These are phyloP conservation scores for Spialia ferax DNA, from an alignment of 2,888 invertebrate genomes.

Conservation along the genomic window DNA sequence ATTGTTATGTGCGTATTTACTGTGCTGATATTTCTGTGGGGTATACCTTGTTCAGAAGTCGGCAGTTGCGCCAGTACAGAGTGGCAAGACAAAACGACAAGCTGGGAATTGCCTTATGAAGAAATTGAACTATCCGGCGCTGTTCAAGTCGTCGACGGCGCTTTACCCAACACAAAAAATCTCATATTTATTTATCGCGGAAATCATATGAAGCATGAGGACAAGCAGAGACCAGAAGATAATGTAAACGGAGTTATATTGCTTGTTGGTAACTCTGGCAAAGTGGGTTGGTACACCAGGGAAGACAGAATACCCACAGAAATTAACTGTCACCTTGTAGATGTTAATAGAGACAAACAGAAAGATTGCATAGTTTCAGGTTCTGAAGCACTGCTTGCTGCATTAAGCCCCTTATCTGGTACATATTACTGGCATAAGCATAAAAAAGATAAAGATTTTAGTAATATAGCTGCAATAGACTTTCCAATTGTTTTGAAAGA, in stretches of 20 bases:
- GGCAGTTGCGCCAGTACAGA: constrained; percentile 88
- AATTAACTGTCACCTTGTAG: constrained; percentile 91
- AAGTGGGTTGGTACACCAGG: constrained; percentile 91
- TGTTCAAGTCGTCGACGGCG: constrained; percentile 89
- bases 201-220: constrained; percentile 84
- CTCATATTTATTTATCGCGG: constrained; percentile 91
- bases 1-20: constrained; percentile 90
- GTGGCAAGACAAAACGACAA: constrained; percentile 87
- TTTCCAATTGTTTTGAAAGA: constrained; percentile 91
- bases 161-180: constrained; percentile 88
- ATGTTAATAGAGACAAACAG: constrained; percentile 90
- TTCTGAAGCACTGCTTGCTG: constrained; percentile 87
- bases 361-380: constrained; percentile 92
- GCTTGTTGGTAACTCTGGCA: constrained; percentile 90
- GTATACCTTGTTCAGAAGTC: constrained; percentile 91
- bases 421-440: constrained; percentile 88
- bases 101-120: constrained; percentile 90
- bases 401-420: constrained; percentile 81
- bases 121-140: constrained; percentile 90
- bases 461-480: constrained; percentile 86
- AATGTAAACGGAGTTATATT: constrained; percentile 90
- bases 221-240: constrained; percentile 70
- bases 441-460: constrained; percentile 81
- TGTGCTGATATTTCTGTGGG: constrained; percentile 91
- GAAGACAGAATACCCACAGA: constrained; percentile 90